Evolutionary conservation across 2,888 invertebrate genomes (phyloP), one percentile per base, ranked within the genome.

Genomic region (Vesta saturnalis): DNA sequence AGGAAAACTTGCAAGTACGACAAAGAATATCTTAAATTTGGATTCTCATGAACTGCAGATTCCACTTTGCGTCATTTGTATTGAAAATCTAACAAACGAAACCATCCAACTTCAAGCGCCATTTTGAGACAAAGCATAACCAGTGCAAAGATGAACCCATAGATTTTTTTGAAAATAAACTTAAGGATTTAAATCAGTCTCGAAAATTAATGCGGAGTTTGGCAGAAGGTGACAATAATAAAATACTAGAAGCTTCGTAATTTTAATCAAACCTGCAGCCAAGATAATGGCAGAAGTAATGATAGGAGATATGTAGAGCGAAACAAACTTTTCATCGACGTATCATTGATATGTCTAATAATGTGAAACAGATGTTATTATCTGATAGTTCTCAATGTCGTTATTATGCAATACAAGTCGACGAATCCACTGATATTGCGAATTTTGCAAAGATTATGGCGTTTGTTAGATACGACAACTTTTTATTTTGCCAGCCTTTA

Each of bases 211-310:
- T 30, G 30, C 30, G 30, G 30, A 10, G 23, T 23, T 55, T 10
- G 55, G 22, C 22, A 55, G n/a, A 18, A 22, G 55, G 21, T 55
- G 23, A 55, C 19, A 22, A 55, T 22, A 21, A 55, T 22, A 55
- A 55, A 30, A 55, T 55, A 15, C 55, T 55, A 55, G 55, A 22
- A 55, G 23, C 55, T 55, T 55, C 55, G 55, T 55, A 58, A 30
- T n/a, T 58, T 39, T 58, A 58, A 35, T 58, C 58, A 58, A 58
- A 39, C 58, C 39, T 30, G 39, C 58, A n/a, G 58, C 58, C 58
- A 58, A 58, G 58, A 58, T 39, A 58, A 58, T 58, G 18, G 58
- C 35, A 58, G 58, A n/a, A 58, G 22, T 58, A 55, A 55, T 55
- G 55, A 55, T 23, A 22, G 55, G 55, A 55, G 55, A 55, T n/a